Evolutionary conservation across 2,113 vertebrate species (phyloP).

Genomic region (Siphamia tubifer): DNA sequence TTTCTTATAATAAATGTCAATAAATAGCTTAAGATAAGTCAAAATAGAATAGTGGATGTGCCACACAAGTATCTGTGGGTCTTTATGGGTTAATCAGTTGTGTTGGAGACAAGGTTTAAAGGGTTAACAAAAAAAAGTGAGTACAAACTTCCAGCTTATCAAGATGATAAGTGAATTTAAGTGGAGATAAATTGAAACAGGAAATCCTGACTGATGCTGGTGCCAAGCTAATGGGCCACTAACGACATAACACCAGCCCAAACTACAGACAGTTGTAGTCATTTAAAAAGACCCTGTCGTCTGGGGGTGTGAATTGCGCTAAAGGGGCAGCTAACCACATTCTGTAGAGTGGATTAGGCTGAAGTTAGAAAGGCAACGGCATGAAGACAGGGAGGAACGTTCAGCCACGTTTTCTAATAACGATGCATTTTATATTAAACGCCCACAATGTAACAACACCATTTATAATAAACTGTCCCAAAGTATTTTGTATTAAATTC

Average conservation of each 20-base stretch:
- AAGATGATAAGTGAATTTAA: neutral
- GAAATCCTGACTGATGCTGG: neutral
- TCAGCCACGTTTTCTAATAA: no score
- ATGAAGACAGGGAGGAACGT: neutral
- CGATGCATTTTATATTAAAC: no score
- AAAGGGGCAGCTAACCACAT: neutral
- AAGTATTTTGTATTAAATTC: no score
- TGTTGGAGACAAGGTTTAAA: no score
- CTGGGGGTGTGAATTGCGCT: neutral
- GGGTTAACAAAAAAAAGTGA: no score
- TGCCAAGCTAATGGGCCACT: neutral
- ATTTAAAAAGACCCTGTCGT: constrained; percentile 21
- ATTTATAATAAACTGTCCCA: no score
- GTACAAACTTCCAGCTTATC: neutral
- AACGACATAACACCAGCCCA: constrained; percentile 4
- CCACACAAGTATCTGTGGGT: no score
- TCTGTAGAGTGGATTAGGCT: neutral
- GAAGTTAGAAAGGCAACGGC: neutral
- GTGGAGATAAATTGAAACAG: neutral
- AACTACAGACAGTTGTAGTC: neutral
- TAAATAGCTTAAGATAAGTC: no score
- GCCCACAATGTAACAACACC: no score
- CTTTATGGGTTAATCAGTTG: no score
- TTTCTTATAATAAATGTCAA: no score
- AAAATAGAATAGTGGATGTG: no score